Conservation (phyloP, 2,113 vertebrate genomes). For the Neodontobutis hainanensis region DNA sequence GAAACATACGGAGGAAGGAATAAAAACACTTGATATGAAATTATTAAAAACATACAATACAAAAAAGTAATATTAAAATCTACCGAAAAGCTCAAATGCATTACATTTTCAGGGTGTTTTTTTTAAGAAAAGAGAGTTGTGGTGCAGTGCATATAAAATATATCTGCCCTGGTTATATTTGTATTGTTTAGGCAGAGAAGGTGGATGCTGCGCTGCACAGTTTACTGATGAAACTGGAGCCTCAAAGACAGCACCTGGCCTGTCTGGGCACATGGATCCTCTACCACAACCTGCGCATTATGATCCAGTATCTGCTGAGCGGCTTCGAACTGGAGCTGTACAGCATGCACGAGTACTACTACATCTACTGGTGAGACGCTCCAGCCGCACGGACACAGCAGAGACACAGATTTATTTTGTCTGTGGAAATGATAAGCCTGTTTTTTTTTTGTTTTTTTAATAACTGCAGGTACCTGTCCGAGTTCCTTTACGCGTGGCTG, state of each 20-base stretch:
- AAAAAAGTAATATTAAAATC: no score
- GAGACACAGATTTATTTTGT: not conserved
- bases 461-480: constrained; percentile 91
- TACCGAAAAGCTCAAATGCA: no score
- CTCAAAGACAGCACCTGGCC: constrained; percentile 94
- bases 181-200: constrained; percentile 89
- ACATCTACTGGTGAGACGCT: constrained; percentile 92
- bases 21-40: no score
- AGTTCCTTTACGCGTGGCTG: constrained; percentile 97
- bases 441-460: not conserved
- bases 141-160: no score
- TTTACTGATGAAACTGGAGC: constrained; percentile 95
- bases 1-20: no score
- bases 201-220: constrained; percentile 96
- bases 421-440: not conserved
- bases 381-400: not conserved
- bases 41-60: no score
- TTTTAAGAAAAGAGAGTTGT: no score
- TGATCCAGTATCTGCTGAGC: constrained; percentile 98
- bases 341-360: constrained; percentile 99
- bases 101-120: no score
- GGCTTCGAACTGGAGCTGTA: constrained; percentile 98
- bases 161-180: not conserved
- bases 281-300: constrained; percentile 97
- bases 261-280: constrained; percentile 98